Conservation (phyloP, 1,140 invertebrate genomes). For the Bombus turneri region DNA sequence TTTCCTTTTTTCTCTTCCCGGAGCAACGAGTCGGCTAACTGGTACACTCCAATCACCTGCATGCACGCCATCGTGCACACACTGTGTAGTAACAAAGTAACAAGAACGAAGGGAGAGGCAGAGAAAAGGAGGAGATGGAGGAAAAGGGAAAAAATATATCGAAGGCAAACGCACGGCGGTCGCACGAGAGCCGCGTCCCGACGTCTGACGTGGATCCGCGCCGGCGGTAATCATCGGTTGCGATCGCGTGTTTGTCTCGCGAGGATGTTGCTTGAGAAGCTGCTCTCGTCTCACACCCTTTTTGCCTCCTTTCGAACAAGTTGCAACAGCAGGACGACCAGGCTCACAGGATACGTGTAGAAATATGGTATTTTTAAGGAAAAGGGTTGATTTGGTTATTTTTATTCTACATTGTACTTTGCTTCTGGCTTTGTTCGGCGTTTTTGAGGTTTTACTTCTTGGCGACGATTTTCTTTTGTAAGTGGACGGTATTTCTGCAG, state of each 20-base stretch:
- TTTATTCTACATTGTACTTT: neutral
- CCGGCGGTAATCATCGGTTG: slow-evolving; percentile 37
- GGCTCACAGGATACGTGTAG: neutral
- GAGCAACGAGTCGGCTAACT: slow-evolving; percentile 23
- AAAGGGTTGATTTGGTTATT: neutral
- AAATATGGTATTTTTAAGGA: neutral
- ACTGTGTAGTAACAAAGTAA: neutral
- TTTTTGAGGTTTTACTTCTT: neutral
- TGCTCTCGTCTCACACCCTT: neutral
- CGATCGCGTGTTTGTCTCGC: slow-evolving; percentile 31
- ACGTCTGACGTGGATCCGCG: slow-evolving; percentile 44
- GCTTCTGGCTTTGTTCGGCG: neutral
- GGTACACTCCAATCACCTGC: slow-evolving; percentile 46
- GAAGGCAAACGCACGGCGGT: neutral
- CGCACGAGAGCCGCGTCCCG: slow-evolving; percentile 36
- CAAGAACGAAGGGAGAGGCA: neutral
- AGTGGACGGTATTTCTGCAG: neutral
- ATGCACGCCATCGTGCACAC: slow-evolving; percentile 16
- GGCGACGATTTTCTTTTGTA: neutral
- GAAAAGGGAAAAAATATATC: neutral
- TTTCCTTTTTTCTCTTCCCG: neutral
- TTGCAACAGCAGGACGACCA: no score
- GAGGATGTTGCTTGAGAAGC: slow-evolving; percentile 25
- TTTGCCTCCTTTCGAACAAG: neutral
- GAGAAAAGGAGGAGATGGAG: neutral